A percentile compares a stretch with the other conserved stretches of the same genome.
Conservation (phyloP, 1,140 invertebrate species). For the Trachymyrmex cornetzi region DNA sequence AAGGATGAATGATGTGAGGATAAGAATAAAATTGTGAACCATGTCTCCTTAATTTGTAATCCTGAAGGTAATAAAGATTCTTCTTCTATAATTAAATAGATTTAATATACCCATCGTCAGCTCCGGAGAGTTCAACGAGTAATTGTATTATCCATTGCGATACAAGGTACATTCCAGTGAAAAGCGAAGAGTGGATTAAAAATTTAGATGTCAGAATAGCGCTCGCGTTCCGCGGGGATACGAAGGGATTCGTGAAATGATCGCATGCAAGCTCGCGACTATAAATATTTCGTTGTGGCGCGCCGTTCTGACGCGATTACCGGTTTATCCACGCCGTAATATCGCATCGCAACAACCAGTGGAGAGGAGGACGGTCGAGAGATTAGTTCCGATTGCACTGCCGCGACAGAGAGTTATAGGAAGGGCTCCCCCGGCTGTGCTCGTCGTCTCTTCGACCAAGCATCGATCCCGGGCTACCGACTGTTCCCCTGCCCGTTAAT, state of each 20-base stretch:
- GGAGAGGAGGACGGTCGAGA: conserved; percentile 77
- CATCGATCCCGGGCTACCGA: conserved; percentile 82
- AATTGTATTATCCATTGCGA: background rate
- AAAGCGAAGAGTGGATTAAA: conserved; percentile 25
- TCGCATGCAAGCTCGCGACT: conserved; percentile 60
- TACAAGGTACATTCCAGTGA: background rate
- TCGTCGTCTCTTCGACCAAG: conserved; percentile 67
- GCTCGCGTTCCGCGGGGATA: background rate
- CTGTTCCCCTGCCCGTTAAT: conserved; percentile 84
- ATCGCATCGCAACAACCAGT: conserved; percentile 71
- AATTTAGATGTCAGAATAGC: conserved; percentile 62
- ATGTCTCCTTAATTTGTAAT: too few species aligned
- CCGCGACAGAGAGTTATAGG: conserved; percentile 81
- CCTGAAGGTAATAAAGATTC: too few species aligned
- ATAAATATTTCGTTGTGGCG: conserved; percentile 63
- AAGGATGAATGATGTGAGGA: too few species aligned
- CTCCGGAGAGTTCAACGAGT: background rate
- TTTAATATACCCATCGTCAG: too few species aligned
- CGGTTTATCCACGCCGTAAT: conserved; percentile 68
- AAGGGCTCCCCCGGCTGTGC: conserved; percentile 72
- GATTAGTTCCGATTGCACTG: conserved; percentile 85
- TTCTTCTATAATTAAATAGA: too few species aligned
- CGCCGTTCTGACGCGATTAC: conserved; percentile 45
- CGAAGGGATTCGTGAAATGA: conserved; percentile 29
- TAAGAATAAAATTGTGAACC: too few species aligned